Evolutionary conservation across 2,113 vertebrate species (phyloP), one percentile per base, ranked within the genome.

Genomic region (Notothenia coriiceps): DNA sequence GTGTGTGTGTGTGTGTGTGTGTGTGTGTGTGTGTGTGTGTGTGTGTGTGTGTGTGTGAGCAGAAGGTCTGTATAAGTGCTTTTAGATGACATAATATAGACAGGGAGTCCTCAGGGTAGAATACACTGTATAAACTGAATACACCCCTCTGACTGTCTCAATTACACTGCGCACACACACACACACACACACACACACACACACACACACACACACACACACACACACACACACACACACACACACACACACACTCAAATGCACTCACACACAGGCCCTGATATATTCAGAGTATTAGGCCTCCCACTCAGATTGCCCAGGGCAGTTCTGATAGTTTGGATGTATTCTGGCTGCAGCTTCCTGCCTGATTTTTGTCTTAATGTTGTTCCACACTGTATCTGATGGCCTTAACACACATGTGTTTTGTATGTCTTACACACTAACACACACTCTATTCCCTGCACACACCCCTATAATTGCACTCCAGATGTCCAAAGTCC

Each of bases 1-100:
- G 73, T 71, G n/a, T 61, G 77, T 74, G 76, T 60, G 22, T 54
- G 54, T 79, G 61, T 67, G 57, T 78, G 22, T 40, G 59, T 75
- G 67, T 57, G 10, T 47, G 67, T 79, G 59, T 62, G 55, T 73
- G n/a, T 25, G 60, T 65, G 65, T 68, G 70, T 70, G 44, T 71
- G 75, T 86, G 79, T 79, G 74, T 61, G n/a, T 47, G 60, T 71
- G 47, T 63, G 51, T 76, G 86, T 75, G 63, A 83, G 77, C 77
- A 89, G 69, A 82, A 70, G 33, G 77, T 89, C 79, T 88, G 83
- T 83, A 79, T 84, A 79, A 89, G 78, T 89, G 82, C 67, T 90
- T 84, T 90, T 85, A 74, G 76, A 92, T 91, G 90, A 93, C 87
- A 91, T 88, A 91, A 89, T 87, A 80, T 70, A 86, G 89, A 90